Evolutionary conservation across 2,888 invertebrate genomes (phyloP), one percentile per base, ranked within the genome.

Genomic region (Nomada lathburiana): DNA sequence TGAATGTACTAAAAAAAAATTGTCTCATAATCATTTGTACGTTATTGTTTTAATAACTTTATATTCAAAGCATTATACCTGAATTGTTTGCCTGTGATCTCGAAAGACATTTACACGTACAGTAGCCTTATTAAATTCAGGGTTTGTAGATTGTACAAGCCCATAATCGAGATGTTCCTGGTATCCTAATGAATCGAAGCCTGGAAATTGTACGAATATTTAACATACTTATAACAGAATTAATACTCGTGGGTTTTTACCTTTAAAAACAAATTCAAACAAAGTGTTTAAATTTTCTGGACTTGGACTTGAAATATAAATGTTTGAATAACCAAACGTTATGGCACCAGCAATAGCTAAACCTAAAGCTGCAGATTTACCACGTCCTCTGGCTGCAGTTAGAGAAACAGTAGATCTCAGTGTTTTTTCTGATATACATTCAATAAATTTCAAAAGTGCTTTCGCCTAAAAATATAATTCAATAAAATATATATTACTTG

Each of bases 271-370:
- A 94, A 99, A 99, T 93, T 99, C 98, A 94, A 99, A 99, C 13
- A 99, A 95, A 0, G 99, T 99, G 81, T 98, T 98, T 92, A 99
- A 95, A 95, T 99, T 99, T 94, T 99, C 99, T 0, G 99, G 99
- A 93, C 98, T 98, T 0, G 99, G 99, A 72, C 99, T 98, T 0
- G 99, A 99, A 53, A 99, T 98, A 94, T 98, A 99, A 82, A 99
- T 97, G 93, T 98, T 99, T 55, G 98, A 97, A 92, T 98, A 98
- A 44, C 97, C 96, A 89, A 97, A 97, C 0, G 97, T 97, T 2
- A 98, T 95, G 0, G 98, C 97, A 0, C 97, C 97, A 11, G 98
- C 97, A 20, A 99, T 97, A 0, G 99, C 96, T 26, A 99, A 95
- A 0, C 99, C 99, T 60, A 99, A 95, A 4, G 99, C 98, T 0